Conservation (phyloP, 2,797 vertebrate species). For the Sebastes nivosus region DNA sequence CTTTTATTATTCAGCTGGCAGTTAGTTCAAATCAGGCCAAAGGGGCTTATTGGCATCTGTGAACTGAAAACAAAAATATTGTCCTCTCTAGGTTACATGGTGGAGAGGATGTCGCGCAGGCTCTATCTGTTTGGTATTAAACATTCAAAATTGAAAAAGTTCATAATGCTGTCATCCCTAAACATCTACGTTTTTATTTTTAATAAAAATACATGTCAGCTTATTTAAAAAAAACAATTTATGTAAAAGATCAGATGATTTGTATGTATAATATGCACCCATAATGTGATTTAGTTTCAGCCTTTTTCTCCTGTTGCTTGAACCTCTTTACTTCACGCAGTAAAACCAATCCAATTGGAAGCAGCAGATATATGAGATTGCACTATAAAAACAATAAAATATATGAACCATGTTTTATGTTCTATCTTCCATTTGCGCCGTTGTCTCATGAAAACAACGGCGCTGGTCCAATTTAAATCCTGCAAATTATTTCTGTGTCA, state of each 20-base stretch:
- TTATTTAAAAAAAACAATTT: neutral
- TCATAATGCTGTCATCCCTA: neutral
- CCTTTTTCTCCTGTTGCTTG: neutral
- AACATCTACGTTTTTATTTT: neutral
- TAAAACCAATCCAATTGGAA: neutral
- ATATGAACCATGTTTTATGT: neutral
- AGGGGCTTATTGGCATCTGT: too few relatives aligned
- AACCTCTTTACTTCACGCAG: neutral
- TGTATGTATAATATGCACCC: neutral
- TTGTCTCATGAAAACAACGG: neutral
- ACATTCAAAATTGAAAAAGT: neutral
- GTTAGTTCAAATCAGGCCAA: too few relatives aligned
- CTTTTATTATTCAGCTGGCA: accelerated
- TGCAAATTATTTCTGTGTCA: neutral
- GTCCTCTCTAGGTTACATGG: too few relatives aligned
- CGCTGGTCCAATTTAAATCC: neutral
- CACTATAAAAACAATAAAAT: neutral
- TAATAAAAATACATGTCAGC: neutral
- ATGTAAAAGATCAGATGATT: neutral
- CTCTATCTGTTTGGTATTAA: neutral
- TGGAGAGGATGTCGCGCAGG: too few relatives aligned
- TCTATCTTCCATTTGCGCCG: neutral
- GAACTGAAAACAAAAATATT: too few relatives aligned
- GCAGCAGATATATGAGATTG: neutral
- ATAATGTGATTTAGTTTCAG: neutral